phyloP scores from a whole-genome alignment of 2,113 vertebrate species.

The Galemys pyrenaicus region DNA sequence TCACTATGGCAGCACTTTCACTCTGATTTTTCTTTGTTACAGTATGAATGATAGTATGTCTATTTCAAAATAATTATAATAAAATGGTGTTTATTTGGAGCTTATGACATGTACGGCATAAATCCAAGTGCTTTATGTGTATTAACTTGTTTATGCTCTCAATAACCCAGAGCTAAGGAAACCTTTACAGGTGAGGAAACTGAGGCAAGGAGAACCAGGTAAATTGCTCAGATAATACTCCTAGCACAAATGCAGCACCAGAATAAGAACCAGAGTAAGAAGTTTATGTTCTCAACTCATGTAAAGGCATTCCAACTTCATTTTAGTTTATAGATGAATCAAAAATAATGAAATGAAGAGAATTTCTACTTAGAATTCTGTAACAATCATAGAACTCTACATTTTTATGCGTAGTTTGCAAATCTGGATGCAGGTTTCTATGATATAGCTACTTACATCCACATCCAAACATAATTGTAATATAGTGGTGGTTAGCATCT shows the following conservation, averaged over 20 bases:
- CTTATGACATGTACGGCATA: background rate
- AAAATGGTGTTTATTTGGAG: background rate
- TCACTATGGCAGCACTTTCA: background rate
- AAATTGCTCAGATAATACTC: background rate
- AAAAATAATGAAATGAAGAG: background rate
- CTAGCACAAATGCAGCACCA: background rate
- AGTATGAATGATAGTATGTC: background rate
- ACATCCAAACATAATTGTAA: conserved; percentile 20
- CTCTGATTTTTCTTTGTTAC: background rate
- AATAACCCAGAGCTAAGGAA: background rate
- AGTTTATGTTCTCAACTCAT: background rate
- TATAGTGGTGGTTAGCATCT: background rate
- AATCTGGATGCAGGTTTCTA: background rate
- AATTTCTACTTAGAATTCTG: conserved; percentile 44
- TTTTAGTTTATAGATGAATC: background rate
- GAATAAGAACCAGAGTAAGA: background rate
- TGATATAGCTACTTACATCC: background rate
- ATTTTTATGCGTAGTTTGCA: conserved; percentile 7
- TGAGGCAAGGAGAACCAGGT: background rate
- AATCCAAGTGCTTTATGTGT: background rate
- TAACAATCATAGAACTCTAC: background rate
- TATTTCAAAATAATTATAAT: background rate
- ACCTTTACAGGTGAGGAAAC: background rate
- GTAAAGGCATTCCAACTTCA: background rate
- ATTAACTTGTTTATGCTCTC: background rate